Base-by-base conservation (phyloP, 2,888 invertebrate genomes). In the Cantharis rustica region DNA sequence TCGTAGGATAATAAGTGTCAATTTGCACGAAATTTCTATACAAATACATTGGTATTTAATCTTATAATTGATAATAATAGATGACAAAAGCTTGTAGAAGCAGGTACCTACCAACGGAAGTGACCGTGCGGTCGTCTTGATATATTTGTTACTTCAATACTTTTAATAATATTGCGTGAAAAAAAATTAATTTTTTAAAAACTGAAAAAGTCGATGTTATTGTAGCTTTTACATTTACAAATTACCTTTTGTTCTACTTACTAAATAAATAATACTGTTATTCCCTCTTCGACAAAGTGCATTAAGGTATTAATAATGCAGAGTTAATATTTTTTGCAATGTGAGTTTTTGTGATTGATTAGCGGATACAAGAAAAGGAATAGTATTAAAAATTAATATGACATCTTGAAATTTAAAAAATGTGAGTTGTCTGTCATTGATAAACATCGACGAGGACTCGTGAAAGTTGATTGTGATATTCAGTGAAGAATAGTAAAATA, bases 401-500 rank as follows among this genome's bases (percentile, higher is more conserved):
- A 31, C 31, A 31, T 31, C 13, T 31, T 11, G 47, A 47, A 47
- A 47, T 47, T 7, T n/a, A 47, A 47, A 47, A 27, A 47, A n/a
- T 13, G 7, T n/a, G n/a, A 47, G n/a, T 13, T 47, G 47, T 47
- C n/a, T 47, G 47, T 47, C 47, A 47, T 47, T 47, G 47, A 47
- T 47, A 47, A 47, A 47, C n/a, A 47, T 47, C 47, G n/a, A n/a
- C 47, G 47, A 47, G 47, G n/a, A 47, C 47, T n/a, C 47, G 47
- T n/a, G 47, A 47, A 9, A 47, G 47, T 47, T 16, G 64, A 23
- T 72, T 66, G 75, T 72, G 77, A 77, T 69, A 74, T 71, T 69
- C 75, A 75, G 72, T 75, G 26, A 66, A 77, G 72, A 77, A 73
- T 75, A 72, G 78, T 72, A 69, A 63, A 75, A 73, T 66, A 16